Evolutionary conservation across 2,113 vertebrate species (phyloP).

Genomic region (Lampris megalopsis): DNA sequence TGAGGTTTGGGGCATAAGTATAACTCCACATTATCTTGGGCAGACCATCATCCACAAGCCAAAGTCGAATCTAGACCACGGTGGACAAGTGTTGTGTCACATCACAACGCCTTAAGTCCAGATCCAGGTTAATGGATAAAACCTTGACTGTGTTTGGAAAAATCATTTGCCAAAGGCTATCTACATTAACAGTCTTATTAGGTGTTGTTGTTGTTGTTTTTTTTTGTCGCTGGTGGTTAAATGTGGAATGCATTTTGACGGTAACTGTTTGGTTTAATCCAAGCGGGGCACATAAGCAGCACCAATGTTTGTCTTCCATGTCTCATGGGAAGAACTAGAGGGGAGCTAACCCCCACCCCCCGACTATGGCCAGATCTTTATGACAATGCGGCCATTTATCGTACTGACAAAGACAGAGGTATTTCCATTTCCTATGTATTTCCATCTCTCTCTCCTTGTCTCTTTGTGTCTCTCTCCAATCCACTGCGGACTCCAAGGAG

Average conservation of each 20-base stretch:
- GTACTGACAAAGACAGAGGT: conserved; percentile 63
- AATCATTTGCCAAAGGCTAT: conserved; percentile 6
- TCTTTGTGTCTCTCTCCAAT: conserved; percentile 12
- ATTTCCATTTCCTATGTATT: conserved; percentile 16
- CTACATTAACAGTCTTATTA: conserved; percentile 24
- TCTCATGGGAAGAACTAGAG: conserved; percentile 25
- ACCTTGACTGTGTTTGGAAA: conserved; percentile 29
- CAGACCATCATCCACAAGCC: background rate
- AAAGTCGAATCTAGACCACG: background rate
- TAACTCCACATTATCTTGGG: background rate
- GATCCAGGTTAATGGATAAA: background rate
- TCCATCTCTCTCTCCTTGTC: conserved; percentile 12
- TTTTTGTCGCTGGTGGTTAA: conserved; percentile 8
- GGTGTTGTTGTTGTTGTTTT: conserved; percentile 15
- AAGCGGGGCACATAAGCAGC: conserved; percentile 22
- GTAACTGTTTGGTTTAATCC: conserved; percentile 41
- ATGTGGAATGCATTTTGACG: conserved; percentile 33
- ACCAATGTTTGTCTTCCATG: conserved; percentile 48
- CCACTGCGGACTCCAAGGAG: conserved; percentile 24
- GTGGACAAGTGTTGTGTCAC: too few species aligned
- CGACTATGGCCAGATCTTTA: conserved; percentile 56
- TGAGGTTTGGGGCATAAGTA: too few species aligned
- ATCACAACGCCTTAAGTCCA: background rate
- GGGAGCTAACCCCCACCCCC: conserved; percentile 50
- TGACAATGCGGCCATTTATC: conserved; percentile 65